Evolutionary conservation across 1,140 invertebrate genomes (phyloP), one percentile per base, ranked within the genome.

Genomic region (Melanaphis sacchari): DNA sequence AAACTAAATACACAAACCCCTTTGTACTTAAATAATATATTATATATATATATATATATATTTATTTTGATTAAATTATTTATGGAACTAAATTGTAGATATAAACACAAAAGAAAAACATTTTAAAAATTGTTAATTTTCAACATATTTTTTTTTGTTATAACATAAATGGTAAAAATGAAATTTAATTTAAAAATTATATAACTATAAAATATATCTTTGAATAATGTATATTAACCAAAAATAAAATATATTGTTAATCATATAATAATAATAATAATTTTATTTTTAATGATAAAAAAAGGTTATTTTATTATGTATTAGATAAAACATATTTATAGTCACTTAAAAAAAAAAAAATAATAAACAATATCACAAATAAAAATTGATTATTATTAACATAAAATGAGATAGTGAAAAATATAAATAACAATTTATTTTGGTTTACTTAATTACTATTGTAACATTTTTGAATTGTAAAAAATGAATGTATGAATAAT

Each of bases 61-160:
- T n/a, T n/a, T n/a, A 90, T 90, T 90, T 90, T 90, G 89, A 90
- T 90, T 90, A 41, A 66, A 90, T 41, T 90, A 90, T 41, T 40
- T 40, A n/a, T 21, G 31, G 31, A 15, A 26, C 15, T 54, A 54
- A 52, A 89, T 54, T 52, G 8, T 88, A 88, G 22, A 36, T 88
- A 36, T 88, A 54, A 52, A 54, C n/a, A 36, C 26, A 24, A 89
- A 52, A 89, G 15, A 36, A 52, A 49, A 52, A 59, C 52, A 89
- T 24, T 89, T 54, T 54, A 38, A 89, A 24, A 40, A 89, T 31
- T 26, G 40, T 38, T 26, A 54, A 66, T 52, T 52, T 89, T 89
- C 4, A 89, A 52, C 87, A 89, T 36, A 52, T 8, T 31, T 54
- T 46, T 43, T 87, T 36, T 31, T 43, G 43, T 43, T 22, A 87